phyloP scores from a whole-genome alignment of 2,888 invertebrate genomes.

The Platycheirus rosarum region DNA sequence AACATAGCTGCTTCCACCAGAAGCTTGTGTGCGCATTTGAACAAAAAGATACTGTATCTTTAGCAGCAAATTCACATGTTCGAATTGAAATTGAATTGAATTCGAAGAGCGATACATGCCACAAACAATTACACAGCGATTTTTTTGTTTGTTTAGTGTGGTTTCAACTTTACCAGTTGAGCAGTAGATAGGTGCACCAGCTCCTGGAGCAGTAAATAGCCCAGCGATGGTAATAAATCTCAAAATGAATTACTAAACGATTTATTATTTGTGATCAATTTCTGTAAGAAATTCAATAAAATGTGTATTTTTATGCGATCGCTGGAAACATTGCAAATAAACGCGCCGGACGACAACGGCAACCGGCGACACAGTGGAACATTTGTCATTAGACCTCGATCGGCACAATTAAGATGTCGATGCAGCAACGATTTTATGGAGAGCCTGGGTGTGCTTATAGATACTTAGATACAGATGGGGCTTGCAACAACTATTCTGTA shows the following conservation, averaged over 20 bases:
- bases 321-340: conserved; percentile 41
- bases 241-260: conserved; percentile 73
- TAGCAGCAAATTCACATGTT: conserved; percentile 20
- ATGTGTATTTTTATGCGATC: conserved; percentile 71
- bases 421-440: conserved; percentile 33
- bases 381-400: conserved; percentile 65
- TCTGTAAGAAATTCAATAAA: conserved; percentile 72
- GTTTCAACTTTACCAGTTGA: background rate
- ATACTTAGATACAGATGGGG: conserved; percentile 5
- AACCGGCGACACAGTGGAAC: background rate
- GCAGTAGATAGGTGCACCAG: background rate
- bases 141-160: conserved; percentile 13
- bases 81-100: conserved; percentile 70
- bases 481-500: conserved; percentile 25
- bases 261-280: conserved; percentile 73
- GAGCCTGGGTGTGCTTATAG: conserved; percentile 31
- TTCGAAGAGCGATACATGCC: conserved; percentile 69
- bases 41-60: conserved; percentile 17
- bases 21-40: conserved; percentile 1
- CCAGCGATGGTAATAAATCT: conserved; percentile 62
- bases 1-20: conserved; percentile 23
- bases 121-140: conserved; percentile 67
- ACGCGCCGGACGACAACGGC: conserved; percentile 37
- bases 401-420: conserved; percentile 72
- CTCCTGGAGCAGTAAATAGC: conserved; percentile 46